Conservation (phyloP, 2,113 vertebrate genomes). For the Sinocyclocheilus maitianheensis region DNA sequence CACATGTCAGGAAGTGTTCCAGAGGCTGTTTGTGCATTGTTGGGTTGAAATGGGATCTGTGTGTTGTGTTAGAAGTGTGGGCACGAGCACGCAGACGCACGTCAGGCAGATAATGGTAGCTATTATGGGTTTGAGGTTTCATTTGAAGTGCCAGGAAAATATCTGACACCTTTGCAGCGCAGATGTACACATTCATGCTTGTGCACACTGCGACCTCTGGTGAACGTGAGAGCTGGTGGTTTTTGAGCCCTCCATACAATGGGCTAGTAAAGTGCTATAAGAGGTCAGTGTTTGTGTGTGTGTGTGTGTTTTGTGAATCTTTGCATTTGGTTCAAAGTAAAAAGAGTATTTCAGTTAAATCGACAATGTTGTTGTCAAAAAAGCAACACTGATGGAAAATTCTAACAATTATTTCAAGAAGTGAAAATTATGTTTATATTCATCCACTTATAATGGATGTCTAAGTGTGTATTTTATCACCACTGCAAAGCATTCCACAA, state of each 20-base stretch:
- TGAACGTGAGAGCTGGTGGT: slow-evolving; percentile 15
- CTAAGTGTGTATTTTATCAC: not conserved
- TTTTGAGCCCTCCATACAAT: not conserved
- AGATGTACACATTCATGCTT: not conserved
- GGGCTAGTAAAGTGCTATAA: not conserved
- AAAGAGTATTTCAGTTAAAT: not conserved
- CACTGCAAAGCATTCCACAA: not conserved
- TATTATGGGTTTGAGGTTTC: slow-evolving; percentile 63
- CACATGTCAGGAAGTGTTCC: slow-evolving; percentile 37
- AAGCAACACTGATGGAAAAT: not conserved
- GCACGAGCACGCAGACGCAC: slow-evolving; percentile 49
- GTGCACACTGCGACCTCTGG: not conserved
- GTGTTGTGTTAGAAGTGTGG: slow-evolving; percentile 43
- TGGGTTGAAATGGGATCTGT: slow-evolving; percentile 36
- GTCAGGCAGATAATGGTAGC: slow-evolving; percentile 65
- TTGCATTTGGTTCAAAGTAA: not conserved
- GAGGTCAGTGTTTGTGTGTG: slow-evolving; percentile 1
- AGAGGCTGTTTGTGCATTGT: slow-evolving; percentile 48
- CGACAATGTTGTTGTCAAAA: not conserved
- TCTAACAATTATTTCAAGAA: not conserved
- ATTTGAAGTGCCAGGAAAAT: slow-evolving; percentile 29
- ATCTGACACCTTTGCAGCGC: slow-evolving; percentile 22
- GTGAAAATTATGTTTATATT: too few species aligned
- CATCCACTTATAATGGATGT: too few species aligned
- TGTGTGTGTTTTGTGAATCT: not conserved